Conservation (phyloP, 1,140 invertebrate species). For the Euschistus heros region DNA sequence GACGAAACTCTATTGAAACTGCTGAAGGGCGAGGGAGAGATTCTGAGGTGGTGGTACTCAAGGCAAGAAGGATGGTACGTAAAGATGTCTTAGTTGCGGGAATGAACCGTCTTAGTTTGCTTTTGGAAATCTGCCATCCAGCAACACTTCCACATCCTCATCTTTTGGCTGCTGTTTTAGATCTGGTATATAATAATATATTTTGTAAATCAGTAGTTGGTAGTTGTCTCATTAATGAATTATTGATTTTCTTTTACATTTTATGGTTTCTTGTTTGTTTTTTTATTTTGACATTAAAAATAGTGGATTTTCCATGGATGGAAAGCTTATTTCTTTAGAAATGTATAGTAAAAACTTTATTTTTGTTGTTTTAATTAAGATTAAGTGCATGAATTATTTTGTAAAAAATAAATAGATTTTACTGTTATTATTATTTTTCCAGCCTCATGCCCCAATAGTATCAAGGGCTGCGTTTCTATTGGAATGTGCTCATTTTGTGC, state of each 20-base stretch:
- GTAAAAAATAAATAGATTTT: too few relatives aligned
- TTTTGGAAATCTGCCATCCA: constrained; percentile 89
- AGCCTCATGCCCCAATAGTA: constrained; percentile 89
- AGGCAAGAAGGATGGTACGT: constrained; percentile 69
- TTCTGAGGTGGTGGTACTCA: constrained; percentile 75
- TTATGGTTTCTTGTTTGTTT: too few relatives aligned
- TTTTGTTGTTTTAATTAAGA: too few relatives aligned
- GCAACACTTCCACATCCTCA: constrained; percentile 91
- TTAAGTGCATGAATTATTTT: too few relatives aligned
- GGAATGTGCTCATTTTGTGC: constrained; percentile 93
- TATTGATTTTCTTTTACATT: too few relatives aligned
- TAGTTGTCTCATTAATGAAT: too few relatives aligned
- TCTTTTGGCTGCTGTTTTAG: constrained; percentile 85
- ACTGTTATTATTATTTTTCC: constrained; percentile 36
- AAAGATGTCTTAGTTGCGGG: constrained; percentile 63
- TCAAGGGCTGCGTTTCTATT: constrained; percentile 79
- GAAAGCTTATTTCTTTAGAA: too few relatives aligned
- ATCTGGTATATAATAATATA: constrained; percentile 59
- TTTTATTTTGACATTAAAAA: too few relatives aligned
- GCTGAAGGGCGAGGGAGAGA: constrained; percentile 61
- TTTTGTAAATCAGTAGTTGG: not conserved
- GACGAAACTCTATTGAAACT: constrained; percentile 68
- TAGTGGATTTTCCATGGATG: too few relatives aligned
- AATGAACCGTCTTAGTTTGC: constrained; percentile 71
- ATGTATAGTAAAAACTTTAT: too few relatives aligned